Evolutionary conservation across 2,888 invertebrate species (phyloP).

Genomic region (Dryadula phaetusa): DNA sequence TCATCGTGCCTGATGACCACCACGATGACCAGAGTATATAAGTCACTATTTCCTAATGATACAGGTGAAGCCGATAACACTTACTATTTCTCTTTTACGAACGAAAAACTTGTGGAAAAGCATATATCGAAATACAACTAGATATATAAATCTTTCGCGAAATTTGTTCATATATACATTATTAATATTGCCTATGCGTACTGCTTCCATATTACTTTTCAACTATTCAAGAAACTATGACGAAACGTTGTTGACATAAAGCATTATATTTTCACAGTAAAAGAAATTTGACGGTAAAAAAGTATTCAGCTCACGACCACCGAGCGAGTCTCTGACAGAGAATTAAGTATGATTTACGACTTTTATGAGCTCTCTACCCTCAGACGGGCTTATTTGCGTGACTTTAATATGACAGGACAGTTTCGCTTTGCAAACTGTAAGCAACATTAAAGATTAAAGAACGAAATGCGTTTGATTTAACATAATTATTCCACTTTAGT

Average conservation of each 20-base stretch:
- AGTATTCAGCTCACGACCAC: slow-evolving; percentile 73
- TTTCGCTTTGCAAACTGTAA: slow-evolving; percentile 33
- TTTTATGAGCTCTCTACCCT: slow-evolving; percentile 68
- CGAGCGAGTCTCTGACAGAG: slow-evolving; percentile 63
- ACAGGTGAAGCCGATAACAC: no score
- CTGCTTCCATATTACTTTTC: slow-evolving; percentile 2
- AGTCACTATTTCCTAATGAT: no score
- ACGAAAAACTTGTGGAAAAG: no score
- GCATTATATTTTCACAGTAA: slow-evolving; percentile 36
- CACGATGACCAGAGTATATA: no score
- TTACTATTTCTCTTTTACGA: no score
- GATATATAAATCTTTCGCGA: no score
- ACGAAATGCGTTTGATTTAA: slow-evolving; percentile 16
- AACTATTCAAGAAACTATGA: slow-evolving; percentile 20
- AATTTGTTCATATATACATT: no score
- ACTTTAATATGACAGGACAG: slow-evolving; percentile 47
- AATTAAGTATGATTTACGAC: slow-evolving; percentile 79
- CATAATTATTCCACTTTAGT: no score
- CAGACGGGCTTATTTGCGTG: slow-evolving; percentile 64
- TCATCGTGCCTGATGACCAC: no score
- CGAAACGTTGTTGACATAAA: slow-evolving; percentile 39
- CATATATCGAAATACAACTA: no score
- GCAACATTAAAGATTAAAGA: slow-evolving; percentile 18
- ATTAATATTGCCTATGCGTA: no score
- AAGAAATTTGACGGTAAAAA: slow-evolving; percentile 45